Percentiles rank a stretch among this genome's conserved stretches.
Evolutionary conservation across 2,888 invertebrate species (phyloP).

Genomic region (Poecilobothrus nobilitatus): DNA sequence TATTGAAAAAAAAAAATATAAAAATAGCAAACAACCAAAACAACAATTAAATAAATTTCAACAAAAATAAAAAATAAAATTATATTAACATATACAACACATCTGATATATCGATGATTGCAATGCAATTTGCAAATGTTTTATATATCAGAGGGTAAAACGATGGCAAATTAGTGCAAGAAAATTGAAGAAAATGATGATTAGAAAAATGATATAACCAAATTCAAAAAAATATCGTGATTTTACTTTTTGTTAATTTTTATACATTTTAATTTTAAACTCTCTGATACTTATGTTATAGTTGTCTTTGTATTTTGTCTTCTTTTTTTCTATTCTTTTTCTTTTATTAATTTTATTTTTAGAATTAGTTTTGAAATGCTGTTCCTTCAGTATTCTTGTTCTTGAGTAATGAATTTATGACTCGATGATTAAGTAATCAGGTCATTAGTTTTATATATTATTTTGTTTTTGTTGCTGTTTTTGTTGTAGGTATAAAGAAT

Average conservation of each 20-base stretch:
- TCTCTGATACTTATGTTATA: too few relatives aligned
- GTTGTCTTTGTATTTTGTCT: too few relatives aligned
- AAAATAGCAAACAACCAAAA: too few relatives aligned
- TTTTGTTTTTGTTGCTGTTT: background rate
- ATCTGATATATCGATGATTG: slow-evolving; percentile 1
- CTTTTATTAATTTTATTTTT: background rate
- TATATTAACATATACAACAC: background rate
- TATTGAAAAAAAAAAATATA: too few relatives aligned
- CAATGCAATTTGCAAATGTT: slow-evolving; percentile 1
- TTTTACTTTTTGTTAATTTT: too few relatives aligned
- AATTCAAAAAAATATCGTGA: too few relatives aligned
- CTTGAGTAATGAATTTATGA: background rate
- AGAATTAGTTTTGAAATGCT: background rate
- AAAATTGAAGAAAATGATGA: background rate
- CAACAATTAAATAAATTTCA: background rate
- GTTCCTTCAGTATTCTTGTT: background rate
- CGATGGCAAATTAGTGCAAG: background rate
- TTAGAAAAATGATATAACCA: background rate
- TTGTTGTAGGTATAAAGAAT: background rate
- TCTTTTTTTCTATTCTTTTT: background rate
- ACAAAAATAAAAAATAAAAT: background rate
- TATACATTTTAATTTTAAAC: too few relatives aligned
- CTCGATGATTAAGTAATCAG: background rate
- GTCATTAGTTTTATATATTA: background rate
- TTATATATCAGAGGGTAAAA: background rate